phyloP scores from a whole-genome alignment of 2,113 vertebrate genomes.

The Cebus imitator region DNA sequence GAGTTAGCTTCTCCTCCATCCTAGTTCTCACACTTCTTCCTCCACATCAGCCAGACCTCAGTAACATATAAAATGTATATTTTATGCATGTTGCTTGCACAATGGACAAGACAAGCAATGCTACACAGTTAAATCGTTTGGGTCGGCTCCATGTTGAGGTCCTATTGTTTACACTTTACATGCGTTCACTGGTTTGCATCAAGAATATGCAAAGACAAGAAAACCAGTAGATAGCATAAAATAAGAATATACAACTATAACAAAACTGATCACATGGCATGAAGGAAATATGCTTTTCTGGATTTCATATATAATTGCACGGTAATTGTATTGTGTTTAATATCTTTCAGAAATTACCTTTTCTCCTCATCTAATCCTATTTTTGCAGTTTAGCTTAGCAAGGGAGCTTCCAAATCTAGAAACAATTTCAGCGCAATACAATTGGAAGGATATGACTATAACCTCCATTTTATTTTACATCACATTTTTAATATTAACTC shows the following conservation, averaged over 20 bases:
- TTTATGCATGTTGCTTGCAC: background rate
- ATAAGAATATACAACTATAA: background rate
- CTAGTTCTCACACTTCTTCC: background rate
- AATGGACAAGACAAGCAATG: background rate
- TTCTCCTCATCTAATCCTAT: slow-evolving; percentile 14
- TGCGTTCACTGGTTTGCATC: background rate
- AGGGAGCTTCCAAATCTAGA: slow-evolving; percentile 28
- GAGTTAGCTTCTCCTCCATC: background rate
- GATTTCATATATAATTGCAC: background rate
- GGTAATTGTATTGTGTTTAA: background rate
- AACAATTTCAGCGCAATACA: background rate
- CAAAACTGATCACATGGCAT: background rate
- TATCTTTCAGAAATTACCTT: slow-evolving; percentile 21
- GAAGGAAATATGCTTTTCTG: background rate
- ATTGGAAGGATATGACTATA: background rate
- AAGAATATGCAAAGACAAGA: background rate
- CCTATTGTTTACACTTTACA: background rate
- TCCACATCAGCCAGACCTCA: background rate
- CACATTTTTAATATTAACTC: background rate
- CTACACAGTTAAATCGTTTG: background rate
- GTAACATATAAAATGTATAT: background rate
- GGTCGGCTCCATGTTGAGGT: background rate
- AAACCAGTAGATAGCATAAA: background rate
- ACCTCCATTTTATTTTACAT: slow-evolving; percentile 27
- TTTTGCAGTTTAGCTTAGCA: slow-evolving; percentile 9